Conservation (phyloP, 2,888 invertebrate genomes). For the Sinohyriopsis cumingii region DNA sequence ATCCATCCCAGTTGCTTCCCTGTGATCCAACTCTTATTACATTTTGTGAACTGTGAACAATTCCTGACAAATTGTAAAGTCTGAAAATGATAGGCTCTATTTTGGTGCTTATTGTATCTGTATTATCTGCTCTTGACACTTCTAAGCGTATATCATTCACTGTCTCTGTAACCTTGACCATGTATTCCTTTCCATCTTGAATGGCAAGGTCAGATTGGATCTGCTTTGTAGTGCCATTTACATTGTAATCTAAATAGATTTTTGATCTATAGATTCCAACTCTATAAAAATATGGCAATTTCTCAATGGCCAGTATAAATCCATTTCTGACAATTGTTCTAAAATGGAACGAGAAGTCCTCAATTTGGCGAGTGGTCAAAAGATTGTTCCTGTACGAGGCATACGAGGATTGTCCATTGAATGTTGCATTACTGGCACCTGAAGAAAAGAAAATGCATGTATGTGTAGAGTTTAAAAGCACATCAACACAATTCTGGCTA, state of each 20-base stretch:
- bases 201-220: slow-evolving; percentile 25
- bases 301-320: slow-evolving; percentile 80
- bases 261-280: slow-evolving; percentile 42
- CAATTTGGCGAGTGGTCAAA: slow-evolving; percentile 76
- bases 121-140: slow-evolving; percentile 27
- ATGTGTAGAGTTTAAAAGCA: no score
- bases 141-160: neutral
- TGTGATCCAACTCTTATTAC: slow-evolving; percentile 14
- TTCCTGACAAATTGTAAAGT: slow-evolving; percentile 11
- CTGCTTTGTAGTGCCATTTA: slow-evolving; percentile 20
- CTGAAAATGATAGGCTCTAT: neutral
- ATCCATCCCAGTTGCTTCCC: neutral
- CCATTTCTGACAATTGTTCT: slow-evolving; percentile 77
- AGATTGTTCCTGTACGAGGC: slow-evolving; percentile 77
- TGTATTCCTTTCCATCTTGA: slow-evolving; percentile 50
- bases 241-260: slow-evolving; percentile 43
- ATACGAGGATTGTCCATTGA: slow-evolving; percentile 82
- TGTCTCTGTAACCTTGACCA: slow-evolving; percentile 26
- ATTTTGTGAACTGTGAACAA: slow-evolving; percentile 8
- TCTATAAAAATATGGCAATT: slow-evolving; percentile 38
- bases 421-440: slow-evolving; percentile 86
- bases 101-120: slow-evolving; percentile 11
- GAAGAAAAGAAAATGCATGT: slow-evolving; percentile 13
- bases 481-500: no score
- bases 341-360: slow-evolving; percentile 69